Conservation (phyloP, 2,888 invertebrate species). For the Dynastes grantii region DNA sequence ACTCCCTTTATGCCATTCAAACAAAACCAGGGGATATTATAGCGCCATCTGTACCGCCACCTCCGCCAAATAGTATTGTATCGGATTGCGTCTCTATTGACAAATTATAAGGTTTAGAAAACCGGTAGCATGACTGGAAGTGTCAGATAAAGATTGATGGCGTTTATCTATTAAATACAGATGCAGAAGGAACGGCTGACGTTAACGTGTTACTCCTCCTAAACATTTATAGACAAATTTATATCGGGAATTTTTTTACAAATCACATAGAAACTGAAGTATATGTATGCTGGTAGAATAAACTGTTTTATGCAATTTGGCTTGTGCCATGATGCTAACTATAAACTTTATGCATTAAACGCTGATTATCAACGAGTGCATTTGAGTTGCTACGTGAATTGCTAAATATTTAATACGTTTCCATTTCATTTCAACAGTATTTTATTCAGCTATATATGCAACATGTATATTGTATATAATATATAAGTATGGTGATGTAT, state of each 20-base stretch:
- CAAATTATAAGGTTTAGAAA: constrained; percentile 55
- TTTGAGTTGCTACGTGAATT: too few species aligned
- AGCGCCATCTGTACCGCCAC: background rate
- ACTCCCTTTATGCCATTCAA: background rate
- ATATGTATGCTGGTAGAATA: too few species aligned
- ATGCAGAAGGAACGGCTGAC: constrained; percentile 40
- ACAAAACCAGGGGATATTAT: constrained; percentile 9
- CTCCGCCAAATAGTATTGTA: constrained; percentile 25
- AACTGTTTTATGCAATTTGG: too few species aligned
- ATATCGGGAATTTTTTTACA: background rate
- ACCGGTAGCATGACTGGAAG: constrained; percentile 50
- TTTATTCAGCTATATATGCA: too few species aligned
- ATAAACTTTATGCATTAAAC: too few species aligned
- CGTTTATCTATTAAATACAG: constrained; percentile 52
- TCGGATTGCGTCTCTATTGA: constrained; percentile 54
- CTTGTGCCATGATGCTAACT: too few species aligned
- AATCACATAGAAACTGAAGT: too few species aligned
- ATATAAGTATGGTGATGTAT: too few species aligned
- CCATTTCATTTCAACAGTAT: too few species aligned
- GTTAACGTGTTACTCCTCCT: constrained; percentile 47
- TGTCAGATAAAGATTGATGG: constrained; percentile 58
- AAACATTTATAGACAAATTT: constrained; percentile 11
- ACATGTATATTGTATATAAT: too few species aligned
- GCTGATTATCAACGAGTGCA: too few species aligned
- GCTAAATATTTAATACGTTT: too few species aligned